These are phyloP conservation scores for Sebastes reedi DNA, from an alignment of 2,797 vertebrate genomes.

Conservation along the genomic window DNA sequence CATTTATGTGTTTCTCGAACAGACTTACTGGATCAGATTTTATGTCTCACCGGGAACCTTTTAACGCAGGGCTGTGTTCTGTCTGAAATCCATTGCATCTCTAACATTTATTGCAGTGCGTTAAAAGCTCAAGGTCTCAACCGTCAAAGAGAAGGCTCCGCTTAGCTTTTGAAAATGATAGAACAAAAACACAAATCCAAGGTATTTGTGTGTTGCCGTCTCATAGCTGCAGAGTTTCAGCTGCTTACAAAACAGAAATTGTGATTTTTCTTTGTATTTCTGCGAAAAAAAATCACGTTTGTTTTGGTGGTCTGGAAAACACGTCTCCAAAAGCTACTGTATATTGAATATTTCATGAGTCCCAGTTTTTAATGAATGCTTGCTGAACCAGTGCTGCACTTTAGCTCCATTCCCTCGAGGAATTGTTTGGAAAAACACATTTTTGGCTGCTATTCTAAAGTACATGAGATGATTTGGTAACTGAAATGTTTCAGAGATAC, in stretches of 20 bases:
- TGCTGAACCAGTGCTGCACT: slow-evolving; percentile 48
- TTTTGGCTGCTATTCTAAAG: background rate
- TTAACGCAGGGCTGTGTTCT: background rate
- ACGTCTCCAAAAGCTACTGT: slow-evolving; percentile 31
- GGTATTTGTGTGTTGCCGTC: background rate
- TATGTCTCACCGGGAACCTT: background rate
- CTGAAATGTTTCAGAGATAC: background rate
- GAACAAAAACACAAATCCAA: background rate
- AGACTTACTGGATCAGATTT: background rate
- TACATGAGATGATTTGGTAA: background rate
- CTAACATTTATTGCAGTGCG: background rate
- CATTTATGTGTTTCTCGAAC: background rate
- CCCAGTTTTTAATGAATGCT: slow-evolving; percentile 63
- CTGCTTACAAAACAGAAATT: background rate
- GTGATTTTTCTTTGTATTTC: background rate
- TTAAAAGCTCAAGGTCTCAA: slow-evolving; percentile 4
- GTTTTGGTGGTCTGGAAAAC: slow-evolving; percentile 30
- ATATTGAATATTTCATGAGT: slow-evolving; percentile 72
- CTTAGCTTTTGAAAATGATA: background rate
- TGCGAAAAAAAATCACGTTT: slow-evolving; percentile 8
- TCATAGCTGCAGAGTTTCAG: background rate
- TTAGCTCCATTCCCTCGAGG: slow-evolving; percentile 40
- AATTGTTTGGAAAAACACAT: slow-evolving; percentile 26
- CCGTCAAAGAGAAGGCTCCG: background rate
- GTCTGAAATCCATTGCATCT: background rate